Evolutionary conservation across 2,113 vertebrate genomes (phyloP).

Genomic region (Tachysurus fulvidraco): DNA sequence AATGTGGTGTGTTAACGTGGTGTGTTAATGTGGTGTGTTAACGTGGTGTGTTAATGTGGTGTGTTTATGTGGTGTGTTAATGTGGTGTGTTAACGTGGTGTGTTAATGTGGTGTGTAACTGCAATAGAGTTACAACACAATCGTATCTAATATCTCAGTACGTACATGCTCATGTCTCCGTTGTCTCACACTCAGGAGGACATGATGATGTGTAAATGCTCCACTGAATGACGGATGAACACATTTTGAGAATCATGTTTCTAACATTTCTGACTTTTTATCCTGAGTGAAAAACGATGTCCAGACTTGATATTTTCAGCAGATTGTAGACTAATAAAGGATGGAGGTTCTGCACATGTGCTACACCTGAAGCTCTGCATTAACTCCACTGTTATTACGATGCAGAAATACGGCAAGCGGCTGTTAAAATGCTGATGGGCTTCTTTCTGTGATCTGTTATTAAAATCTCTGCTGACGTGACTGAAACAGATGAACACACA

Average conservation of each 20-base stretch:
- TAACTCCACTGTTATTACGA: not conserved
- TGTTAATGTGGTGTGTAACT: too few species aligned
- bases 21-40: too few species aligned
- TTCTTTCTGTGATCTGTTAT: not conserved
- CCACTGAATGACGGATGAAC: not conserved
- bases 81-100: too few species aligned
- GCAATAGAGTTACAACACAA: too few species aligned
- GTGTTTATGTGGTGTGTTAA: too few species aligned
- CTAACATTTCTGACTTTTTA: not conserved
- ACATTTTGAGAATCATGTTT: not conserved
- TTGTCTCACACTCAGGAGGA: too few species aligned
- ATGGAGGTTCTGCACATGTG: not conserved
- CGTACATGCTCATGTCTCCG: too few species aligned
- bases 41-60: too few species aligned
- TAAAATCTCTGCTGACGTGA: not conserved
- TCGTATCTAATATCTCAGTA: too few species aligned
- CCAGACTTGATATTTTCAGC: not conserved
- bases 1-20: too few species aligned
- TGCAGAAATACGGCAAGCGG: not conserved
- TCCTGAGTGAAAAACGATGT: not conserved
- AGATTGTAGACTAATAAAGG: not conserved
- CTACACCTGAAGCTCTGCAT: not conserved
- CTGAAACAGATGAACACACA: not conserved
- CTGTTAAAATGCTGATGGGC: not conserved
- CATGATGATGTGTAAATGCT: not conserved